Percentiles rank a stretch among this genome's conserved stretches.
phyloP scores from a whole-genome alignment of 2,797 vertebrate genomes.

The Enteromius argenteus region DNA sequence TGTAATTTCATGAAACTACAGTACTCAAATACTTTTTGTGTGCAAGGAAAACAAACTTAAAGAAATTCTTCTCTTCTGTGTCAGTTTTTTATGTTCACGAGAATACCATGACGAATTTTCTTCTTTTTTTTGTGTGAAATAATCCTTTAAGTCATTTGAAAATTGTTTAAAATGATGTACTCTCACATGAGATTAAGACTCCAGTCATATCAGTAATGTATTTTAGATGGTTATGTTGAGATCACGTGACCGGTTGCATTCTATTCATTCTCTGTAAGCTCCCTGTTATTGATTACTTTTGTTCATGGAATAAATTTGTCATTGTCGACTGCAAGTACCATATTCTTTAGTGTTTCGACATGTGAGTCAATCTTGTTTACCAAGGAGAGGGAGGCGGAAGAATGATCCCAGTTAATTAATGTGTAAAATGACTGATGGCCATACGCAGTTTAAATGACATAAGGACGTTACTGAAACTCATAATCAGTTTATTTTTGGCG shows the following conservation, averaged over 20 bases:
- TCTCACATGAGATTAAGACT: background rate
- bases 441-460: background rate
- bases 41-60: background rate
- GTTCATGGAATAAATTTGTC: background rate
- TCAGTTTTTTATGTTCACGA: background rate
- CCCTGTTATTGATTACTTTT: background rate
- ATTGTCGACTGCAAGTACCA: conserved; percentile 7
- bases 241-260: conserved; percentile 8
- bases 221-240: conserved; percentile 13
- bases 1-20: background rate
- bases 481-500: background rate
- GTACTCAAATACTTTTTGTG: background rate
- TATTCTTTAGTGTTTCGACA: background rate
- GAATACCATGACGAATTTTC: background rate
- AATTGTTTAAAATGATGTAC: background rate
- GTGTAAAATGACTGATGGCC: conserved; percentile 16
- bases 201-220: background rate
- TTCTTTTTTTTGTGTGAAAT: background rate
- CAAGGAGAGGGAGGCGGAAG: background rate
- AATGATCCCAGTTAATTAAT: conserved; percentile 11
- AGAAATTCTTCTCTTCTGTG: background rate
- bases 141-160: background rate
- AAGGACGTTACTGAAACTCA: background rate
- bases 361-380: conserved; percentile 10
- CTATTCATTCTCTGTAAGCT: background rate